Evolutionary conservation across 1,140 invertebrate genomes (phyloP).

Genomic region (Oryzaephilus surinamensis): DNA sequence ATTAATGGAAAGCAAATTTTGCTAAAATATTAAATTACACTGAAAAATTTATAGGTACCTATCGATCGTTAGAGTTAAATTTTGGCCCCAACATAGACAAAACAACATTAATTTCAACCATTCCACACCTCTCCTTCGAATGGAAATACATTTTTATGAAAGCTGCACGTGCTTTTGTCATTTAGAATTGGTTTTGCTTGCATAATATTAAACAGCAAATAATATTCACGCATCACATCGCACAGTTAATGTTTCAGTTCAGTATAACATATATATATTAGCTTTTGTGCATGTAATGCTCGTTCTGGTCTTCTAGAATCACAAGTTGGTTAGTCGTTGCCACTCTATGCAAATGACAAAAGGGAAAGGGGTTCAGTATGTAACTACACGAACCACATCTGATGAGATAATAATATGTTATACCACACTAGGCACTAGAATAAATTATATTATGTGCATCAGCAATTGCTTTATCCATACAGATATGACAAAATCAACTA

Average conservation of each 20-base stretch:
- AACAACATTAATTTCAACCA: no score
- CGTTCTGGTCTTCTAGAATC: conserved; percentile 6
- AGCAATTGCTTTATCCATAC: conserved; percentile 20
- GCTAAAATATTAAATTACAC: no score
- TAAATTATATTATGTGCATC: conserved; percentile 16
- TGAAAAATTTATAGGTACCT: no score
- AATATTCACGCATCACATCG: conserved; percentile 8
- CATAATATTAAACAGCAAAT: conserved; percentile 2
- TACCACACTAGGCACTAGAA: conserved; percentile 15
- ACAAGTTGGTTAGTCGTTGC: no score
- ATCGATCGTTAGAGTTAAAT: no score
- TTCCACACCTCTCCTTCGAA: no score
- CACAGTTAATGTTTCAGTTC: conserved; percentile 5
- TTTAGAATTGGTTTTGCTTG: conserved; percentile 2
- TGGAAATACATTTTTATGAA: no score
- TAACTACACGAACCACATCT: conserved; percentile 17
- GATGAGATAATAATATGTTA: conserved; percentile 22
- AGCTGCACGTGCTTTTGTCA: no score
- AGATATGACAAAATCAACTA: conserved; percentile 14
- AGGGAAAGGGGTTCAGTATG: conserved; percentile 9
- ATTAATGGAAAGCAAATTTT: no score
- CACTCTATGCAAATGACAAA: conserved; percentile 19
- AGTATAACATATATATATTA: conserved; percentile 8
- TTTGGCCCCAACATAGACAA: no score
- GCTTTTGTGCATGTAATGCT: conserved; percentile 5